Evolutionary conservation across 2,888 invertebrate species (phyloP).

Genomic region (Lucinisca nassula): DNA sequence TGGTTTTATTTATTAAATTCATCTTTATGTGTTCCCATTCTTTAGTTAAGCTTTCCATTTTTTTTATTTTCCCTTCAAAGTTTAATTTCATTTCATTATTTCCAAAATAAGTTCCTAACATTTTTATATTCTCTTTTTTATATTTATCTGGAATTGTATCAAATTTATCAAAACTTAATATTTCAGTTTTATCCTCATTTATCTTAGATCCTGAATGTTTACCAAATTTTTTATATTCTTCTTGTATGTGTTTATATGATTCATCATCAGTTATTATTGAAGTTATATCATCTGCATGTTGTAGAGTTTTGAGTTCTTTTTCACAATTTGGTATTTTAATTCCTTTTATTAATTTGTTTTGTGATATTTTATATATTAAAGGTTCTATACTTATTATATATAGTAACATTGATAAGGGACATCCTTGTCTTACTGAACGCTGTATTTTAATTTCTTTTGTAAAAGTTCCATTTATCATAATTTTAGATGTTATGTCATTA

Average conservation of each 20-base stretch:
- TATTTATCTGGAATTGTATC: background rate
- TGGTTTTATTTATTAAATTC: background rate
- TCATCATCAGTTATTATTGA: background rate
- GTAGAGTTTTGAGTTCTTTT: background rate
- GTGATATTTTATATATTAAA: background rate
- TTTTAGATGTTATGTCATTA: background rate
- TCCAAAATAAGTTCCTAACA: background rate
- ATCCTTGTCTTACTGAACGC: conserved; percentile 19
- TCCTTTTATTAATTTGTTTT: background rate
- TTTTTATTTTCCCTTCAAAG: background rate
- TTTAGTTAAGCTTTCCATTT: background rate
- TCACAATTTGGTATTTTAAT: background rate
- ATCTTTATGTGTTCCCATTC: background rate
- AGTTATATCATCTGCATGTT: conserved; percentile 25
- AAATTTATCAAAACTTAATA: background rate
- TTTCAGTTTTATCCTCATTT: conserved; percentile 22
- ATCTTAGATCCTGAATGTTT: conserved; percentile 26
- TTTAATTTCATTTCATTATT: background rate
- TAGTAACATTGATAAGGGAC: conserved; percentile 10
- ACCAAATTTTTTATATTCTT: background rate
- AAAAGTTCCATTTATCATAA: background rate
- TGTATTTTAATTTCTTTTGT: background rate
- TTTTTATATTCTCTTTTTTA: background rate
- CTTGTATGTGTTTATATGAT: background rate
- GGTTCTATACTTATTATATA: background rate